Conservation (phyloP, 2,888 invertebrate species). For the Ceraclea dissimilis region DNA sequence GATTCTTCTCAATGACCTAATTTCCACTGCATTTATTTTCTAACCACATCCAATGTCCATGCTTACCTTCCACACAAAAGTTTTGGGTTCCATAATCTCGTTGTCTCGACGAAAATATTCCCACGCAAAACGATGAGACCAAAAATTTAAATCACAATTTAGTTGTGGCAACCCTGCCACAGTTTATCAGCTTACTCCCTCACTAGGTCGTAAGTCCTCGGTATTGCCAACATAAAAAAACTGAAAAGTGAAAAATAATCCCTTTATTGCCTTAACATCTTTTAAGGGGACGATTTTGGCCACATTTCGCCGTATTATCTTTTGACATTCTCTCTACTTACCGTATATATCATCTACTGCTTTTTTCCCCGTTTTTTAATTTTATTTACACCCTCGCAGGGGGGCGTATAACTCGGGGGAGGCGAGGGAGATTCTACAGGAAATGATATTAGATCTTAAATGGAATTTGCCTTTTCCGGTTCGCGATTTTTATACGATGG, state of each 20-base stretch:
- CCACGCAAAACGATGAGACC: no score
- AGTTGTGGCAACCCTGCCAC: not conserved
- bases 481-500: no score
- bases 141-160: no score
- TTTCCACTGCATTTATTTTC: no score
- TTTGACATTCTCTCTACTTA: conserved; percentile 17
- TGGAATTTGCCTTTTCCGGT: no score
- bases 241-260: conserved; percentile 41
- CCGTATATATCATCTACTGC: no score
- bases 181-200: conserved; percentile 1
- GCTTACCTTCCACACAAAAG: no score
- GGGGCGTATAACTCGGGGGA: conserved; percentile 29
- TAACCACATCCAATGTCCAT: no score
- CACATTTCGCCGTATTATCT: conserved; percentile 13
- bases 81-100: no score
- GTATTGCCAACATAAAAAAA: conserved; percentile 23
- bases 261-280: conserved; percentile 44
- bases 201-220: conserved; percentile 15
- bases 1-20: no score
- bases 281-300: conserved; percentile 36
- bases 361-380: conserved; percentile 38
- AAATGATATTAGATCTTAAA: no score
- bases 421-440: not conserved
- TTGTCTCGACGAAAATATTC: no score
- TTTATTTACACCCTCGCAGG: conserved; percentile 42